Evolutionary conservation across 2,797 vertebrate species (phyloP).

Genomic region (Galaxias olidus): DNA sequence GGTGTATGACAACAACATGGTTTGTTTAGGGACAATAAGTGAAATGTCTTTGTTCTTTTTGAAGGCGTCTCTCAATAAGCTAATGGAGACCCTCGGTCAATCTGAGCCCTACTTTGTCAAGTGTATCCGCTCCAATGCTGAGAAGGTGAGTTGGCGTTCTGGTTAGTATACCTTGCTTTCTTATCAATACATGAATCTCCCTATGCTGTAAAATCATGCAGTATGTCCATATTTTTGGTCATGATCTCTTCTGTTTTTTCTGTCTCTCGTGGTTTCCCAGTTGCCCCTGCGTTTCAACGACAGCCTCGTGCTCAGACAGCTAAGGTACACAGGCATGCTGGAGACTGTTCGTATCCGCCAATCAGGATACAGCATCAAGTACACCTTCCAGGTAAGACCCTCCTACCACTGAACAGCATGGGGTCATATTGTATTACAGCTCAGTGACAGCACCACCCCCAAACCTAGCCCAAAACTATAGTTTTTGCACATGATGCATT

Average conservation of each 20-base stretch:
- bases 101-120: constrained; percentile 98
- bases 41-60: constrained; percentile 10
- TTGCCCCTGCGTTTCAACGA: constrained; percentile 91
- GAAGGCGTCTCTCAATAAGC: constrained; percentile 91
- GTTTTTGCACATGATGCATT: too few species aligned
- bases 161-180: too few species aligned
- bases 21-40: neutral
- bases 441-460: too few species aligned
- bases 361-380: constrained; percentile 95
- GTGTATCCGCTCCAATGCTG: constrained; percentile 94
- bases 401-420: neutral
- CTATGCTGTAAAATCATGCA: too few species aligned
- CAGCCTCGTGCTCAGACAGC: constrained; percentile 89
- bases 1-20: constrained; percentile 21
- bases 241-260: neutral
- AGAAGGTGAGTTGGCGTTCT: constrained; percentile 80
- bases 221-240: too few species aligned
- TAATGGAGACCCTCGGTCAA: constrained; percentile 96
- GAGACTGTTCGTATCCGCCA: constrained; percentile 95
- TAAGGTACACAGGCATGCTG: constrained; percentile 95
- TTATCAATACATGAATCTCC: too few species aligned
- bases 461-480: too few species aligned
- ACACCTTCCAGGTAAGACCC: constrained; percentile 87
- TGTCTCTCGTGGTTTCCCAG: constrained; percentile 58
- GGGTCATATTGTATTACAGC: too few species aligned